Conservation (phyloP, 2,888 invertebrate species). For the Polydrusus cervinus region DNA sequence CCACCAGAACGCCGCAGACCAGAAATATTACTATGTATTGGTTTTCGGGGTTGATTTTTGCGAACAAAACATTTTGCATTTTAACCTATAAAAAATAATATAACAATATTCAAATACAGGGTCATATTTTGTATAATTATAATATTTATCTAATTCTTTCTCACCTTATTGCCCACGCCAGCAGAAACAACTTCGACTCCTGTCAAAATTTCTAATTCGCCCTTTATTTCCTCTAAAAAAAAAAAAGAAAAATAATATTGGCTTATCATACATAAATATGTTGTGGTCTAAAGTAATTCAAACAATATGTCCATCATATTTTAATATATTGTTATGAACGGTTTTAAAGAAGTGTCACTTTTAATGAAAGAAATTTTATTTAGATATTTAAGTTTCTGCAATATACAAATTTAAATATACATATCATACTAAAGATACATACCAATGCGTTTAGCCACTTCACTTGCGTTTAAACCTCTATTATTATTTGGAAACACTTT, state of each 20-base stretch:
- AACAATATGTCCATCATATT: not conserved
- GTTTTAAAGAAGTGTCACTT: no score
- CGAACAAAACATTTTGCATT: slow-evolving; percentile 71
- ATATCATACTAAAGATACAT: slow-evolving; percentile 60
- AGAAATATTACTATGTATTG: slow-evolving; percentile 72
- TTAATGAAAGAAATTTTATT: no score
- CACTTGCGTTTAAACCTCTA: slow-evolving; percentile 79
- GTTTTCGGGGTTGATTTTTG: slow-evolving; percentile 66
- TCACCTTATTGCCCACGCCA: slow-evolving; percentile 88
- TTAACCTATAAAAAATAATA: slow-evolving; percentile 68
- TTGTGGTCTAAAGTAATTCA: not conserved
- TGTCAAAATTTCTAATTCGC: slow-evolving; percentile 77
- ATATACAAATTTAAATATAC: no score
- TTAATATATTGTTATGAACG: not conserved
- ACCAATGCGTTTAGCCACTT: slow-evolving; percentile 81
- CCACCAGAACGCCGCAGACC: slow-evolving; percentile 78
- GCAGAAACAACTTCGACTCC: slow-evolving; percentile 82
- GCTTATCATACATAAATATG: not conserved
- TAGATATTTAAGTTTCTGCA: no score
- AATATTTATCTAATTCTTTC: no score
- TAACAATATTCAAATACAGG: no score
- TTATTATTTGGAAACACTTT: slow-evolving; percentile 81
- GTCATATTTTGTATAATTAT: no score
- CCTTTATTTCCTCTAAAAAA: slow-evolving; percentile 76
- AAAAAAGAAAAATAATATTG: slow-evolving; percentile 51